Evolutionary conservation across 2,113 vertebrate species (phyloP).

Genomic region (Pantherophis guttatus): DNA sequence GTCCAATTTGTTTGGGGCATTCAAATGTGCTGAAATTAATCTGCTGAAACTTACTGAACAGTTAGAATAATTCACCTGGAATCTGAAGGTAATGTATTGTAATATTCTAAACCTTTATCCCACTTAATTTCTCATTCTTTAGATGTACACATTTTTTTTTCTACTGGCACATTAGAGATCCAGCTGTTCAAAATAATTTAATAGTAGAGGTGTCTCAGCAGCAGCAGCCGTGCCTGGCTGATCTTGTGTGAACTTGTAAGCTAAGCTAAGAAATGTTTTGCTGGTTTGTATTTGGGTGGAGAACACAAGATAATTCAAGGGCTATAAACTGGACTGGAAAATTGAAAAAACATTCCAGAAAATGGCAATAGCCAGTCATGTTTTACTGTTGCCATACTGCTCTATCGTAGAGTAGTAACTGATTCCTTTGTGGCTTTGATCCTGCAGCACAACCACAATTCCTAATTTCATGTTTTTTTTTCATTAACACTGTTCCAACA

Average conservation of each 20-base stretch:
- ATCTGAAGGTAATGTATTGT: neutral
- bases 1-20: neutral
- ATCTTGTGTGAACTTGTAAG: neutral
- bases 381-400: neutral
- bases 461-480: neutral
- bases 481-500: neutral
- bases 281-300: neutral
- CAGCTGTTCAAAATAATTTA: constrained; percentile 1
- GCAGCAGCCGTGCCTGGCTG: neutral
- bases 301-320: neutral
- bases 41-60: neutral
- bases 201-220: neutral
- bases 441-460: neutral
- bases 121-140: neutral
- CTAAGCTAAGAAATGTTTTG: neutral
- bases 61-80: neutral
- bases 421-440: neutral
- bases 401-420: neutral
- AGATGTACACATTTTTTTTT: neutral
- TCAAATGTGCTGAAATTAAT: neutral
- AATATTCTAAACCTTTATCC: neutral
- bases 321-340: neutral
- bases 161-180: neutral
- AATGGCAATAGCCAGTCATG: neutral
- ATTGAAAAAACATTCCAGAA: neutral